phyloP scores from a whole-genome alignment of 1,140 invertebrate genomes.

The Dendrolimus punctatus region DNA sequence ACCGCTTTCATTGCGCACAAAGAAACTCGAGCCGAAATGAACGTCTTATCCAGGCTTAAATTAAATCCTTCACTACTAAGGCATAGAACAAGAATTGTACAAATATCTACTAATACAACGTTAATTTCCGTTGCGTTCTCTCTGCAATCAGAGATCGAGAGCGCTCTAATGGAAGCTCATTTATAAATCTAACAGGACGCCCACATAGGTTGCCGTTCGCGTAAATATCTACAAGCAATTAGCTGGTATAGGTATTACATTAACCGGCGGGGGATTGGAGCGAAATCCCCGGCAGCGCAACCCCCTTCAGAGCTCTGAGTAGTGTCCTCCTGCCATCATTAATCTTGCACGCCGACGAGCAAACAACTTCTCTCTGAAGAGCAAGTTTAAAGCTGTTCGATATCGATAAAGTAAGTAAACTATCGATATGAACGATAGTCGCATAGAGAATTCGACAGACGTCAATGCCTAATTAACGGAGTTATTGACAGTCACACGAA shows the following conservation, averaged over 20 bases:
- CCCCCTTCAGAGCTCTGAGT: conserved; percentile 18
- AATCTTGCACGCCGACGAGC: conserved; percentile 49
- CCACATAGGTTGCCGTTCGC: conserved; percentile 18
- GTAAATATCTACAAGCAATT: conserved; percentile 45
- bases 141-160: neutral
- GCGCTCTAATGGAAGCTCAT: conserved; percentile 33
- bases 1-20: no score
- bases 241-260: conserved; percentile 29
- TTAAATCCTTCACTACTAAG: no score
- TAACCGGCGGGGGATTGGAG: conserved; percentile 21
- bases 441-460: conserved; percentile 6
- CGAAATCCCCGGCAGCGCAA: conserved; percentile 19
- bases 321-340: conserved; percentile 48
- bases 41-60: no score
- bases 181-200: conserved; percentile 36
- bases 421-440: conserved; percentile 24
- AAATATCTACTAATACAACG: no score
- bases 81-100: no score
- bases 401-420: conserved; percentile 42
- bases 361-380: conserved; percentile 39
- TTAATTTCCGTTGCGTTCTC: no score
- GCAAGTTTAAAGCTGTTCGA: conserved; percentile 37
- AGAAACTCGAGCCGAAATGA: no score
- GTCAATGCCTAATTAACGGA: conserved; percentile 17
- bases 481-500: conserved; percentile 12